Base-by-base conservation (phyloP, 2,113 vertebrate species). In the Cariama cristata region DNA sequence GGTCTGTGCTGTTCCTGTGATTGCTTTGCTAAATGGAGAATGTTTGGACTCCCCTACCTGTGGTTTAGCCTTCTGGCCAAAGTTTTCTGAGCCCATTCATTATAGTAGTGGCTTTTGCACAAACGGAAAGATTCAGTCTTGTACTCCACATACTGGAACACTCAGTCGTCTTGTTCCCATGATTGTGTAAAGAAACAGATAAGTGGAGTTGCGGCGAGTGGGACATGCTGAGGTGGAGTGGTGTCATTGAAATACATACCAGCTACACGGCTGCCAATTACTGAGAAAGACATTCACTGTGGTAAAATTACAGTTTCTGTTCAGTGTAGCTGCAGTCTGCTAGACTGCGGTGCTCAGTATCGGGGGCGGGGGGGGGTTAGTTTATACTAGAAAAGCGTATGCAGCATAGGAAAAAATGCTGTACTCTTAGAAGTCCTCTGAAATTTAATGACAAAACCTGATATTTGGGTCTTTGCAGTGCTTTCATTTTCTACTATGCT, bases 21-120 rank as follows among this genome's bases (percentile, higher is more conserved):
- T 77, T 86, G 52, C 67, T 85, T 92, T 90, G 20, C 63, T 97
- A 89, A 82, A 47, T 45, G 62, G 38, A 82, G 47, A 93, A 60
- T 63, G 4, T 92, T 90, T 90, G 83, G 52, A 50, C 19, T 71
- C 24, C 53, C 17, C 44, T 91, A 20, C 62, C 45, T 77, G 77
- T 64, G 91, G 42, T 50, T 93, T 89, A 94, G 59, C 33, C 27
- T 86, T 71, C 85, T 87, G 64, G 50, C 62, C 42, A 60, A 71
- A 45, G 19, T 58, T 75, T 88, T 73, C 76, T 62, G 71, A 88
- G 55, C 21, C 58, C 26, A 24, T 88, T 93, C 27, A 49, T 94
- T 77, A n/a, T 14, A 42, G 45, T 8, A 42, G 52, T 13, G 52
- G 12, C 50, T 93, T 90, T 66, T 85, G 28, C 49, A 68, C 69